A percentile compares a stretch with the other conserved stretches of the same genome.
These are phyloP conservation scores for Melanargia galathea DNA, from an alignment of 2,888 invertebrate genomes.

Conservation along the genomic window DNA sequence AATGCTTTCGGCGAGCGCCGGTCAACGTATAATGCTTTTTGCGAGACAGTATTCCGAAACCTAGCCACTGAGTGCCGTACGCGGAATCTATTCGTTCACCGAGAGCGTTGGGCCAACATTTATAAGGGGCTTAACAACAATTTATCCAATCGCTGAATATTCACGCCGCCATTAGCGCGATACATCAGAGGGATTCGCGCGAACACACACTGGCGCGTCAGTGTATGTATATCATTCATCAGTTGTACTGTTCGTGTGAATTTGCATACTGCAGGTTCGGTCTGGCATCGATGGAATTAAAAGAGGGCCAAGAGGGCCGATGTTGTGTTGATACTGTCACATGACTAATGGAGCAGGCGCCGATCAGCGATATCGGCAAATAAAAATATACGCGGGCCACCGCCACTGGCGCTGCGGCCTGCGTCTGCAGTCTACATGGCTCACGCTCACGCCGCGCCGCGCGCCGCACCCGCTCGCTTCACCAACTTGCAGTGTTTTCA, in stretches of 20 bases:
- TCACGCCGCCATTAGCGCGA: conserved; percentile 40
- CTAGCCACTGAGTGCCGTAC: too few relatives aligned
- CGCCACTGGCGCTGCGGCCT: conserved; percentile 51
- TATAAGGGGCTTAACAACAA: conserved; percentile 16
- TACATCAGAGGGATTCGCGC: conserved; percentile 36
- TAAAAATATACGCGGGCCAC: conserved; percentile 70
- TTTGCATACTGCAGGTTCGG: conserved; percentile 68
- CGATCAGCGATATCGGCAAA: conserved; percentile 78
- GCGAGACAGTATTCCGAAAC: too few relatives aligned
- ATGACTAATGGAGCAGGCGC: conserved; percentile 82
- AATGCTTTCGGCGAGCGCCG: too few relatives aligned
- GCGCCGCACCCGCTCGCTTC: conserved; percentile 1
- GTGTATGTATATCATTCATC: conserved; percentile 70
- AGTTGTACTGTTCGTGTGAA: conserved; percentile 63
- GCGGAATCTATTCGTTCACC: neutral
- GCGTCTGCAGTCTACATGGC: conserved; percentile 35
- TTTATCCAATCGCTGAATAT: conserved; percentile 42
- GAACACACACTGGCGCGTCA: conserved; percentile 49
- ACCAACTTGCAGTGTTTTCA: conserved; percentile 3
- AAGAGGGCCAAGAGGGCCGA: conserved; percentile 69
- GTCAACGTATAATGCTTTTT: too few relatives aligned
- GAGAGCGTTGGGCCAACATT: neutral
- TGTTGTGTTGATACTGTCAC: conserved; percentile 79
- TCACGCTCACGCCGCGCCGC: conserved; percentile 26
- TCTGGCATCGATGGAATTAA: conserved; percentile 71